These are phyloP conservation scores for Drosophila orena DNA, from an alignment of 1,140 invertebrate species.

Conservation along the genomic window DNA sequence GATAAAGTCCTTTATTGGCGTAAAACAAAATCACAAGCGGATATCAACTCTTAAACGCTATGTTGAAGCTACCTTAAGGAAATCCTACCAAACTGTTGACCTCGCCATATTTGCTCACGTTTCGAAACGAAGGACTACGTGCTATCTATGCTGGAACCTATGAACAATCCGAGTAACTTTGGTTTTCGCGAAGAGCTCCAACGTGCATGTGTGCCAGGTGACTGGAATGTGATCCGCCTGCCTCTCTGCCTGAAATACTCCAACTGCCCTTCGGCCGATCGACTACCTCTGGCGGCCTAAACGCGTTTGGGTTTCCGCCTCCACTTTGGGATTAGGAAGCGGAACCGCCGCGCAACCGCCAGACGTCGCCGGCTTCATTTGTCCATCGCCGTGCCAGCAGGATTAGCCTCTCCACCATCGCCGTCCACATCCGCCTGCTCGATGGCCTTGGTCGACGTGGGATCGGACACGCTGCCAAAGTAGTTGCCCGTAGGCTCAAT, in stretches of 20 bases:
- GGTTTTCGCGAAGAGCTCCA: conserved; percentile 25
- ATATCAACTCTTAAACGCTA: conserved; percentile 29
- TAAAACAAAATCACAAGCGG: conserved; percentile 50
- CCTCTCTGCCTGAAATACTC: not conserved
- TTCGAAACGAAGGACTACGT: conserved; percentile 68
- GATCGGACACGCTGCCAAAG: conserved; percentile 74
- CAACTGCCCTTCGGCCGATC: conserved; percentile 30
- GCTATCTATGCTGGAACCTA: conserved; percentile 48
- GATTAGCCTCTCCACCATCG: conserved; percentile 54
- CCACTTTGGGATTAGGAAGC: conserved; percentile 35
- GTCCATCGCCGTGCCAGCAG: conserved; percentile 68
- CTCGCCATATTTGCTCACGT: conserved; percentile 71
- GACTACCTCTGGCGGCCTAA: conserved; percentile 70
- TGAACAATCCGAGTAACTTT: conserved; percentile 55
- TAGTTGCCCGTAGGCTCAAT: conserved; percentile 78
- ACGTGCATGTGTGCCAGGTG: conserved; percentile 17
- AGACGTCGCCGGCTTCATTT: conserved; percentile 78
- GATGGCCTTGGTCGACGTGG: conserved; percentile 66
- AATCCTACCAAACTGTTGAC: conserved; percentile 30
- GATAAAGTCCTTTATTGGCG: conserved; percentile 81
- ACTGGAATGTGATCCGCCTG: not conserved
- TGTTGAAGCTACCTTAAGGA: conserved; percentile 44
- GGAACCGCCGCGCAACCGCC: conserved; percentile 59
- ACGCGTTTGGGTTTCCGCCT: conserved; percentile 46
- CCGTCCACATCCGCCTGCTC: conserved; percentile 48